Evolutionary conservation across 1,140 invertebrate genomes (phyloP), one percentile per base, ranked within the genome.

Genomic region (Protaetia brevitarsis): DNA sequence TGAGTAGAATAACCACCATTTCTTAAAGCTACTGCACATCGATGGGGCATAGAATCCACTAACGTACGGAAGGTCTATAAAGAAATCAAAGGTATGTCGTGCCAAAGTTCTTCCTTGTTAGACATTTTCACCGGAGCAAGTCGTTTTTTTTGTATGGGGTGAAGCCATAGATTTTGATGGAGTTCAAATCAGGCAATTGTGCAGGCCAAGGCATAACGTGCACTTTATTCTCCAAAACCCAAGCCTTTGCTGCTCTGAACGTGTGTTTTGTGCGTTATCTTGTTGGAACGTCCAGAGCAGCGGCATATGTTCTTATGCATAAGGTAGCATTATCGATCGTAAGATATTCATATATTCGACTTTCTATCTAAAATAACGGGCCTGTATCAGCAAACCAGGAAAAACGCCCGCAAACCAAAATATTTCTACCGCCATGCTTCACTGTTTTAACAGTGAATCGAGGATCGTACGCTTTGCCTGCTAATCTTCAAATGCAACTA

Each of bases 341-440:
- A 37, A 37, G 36, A 37, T 37, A 37, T n/a, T 37, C n/a, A n/a
- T n/a, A n/a, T n/a, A n/a, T n/a, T n/a, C n/a, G n/a, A n/a, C n/a
- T n/a, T n/a, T n/a, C n/a, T n/a, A n/a, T 11, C 3, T 13, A 37
- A 5, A 37, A 5, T 37, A 37, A 37, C 36, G 36, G 11, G 36
- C 36, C 11, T 37, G 36, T 37, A 37, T 13, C 36, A 37, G 36
- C n/a, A n/a, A n/a, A n/a, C n/a, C n/a, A n/a, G n/a, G n/a, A n/a
- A n/a, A n/a, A n/a, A n/a, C n/a, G n/a, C n/a, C n/a, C n/a, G n/a
- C n/a, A n/a, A n/a, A 34, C 3, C 67, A 16, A 6, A 11, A 45
- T 58, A 66, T 60, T 71, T 74, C 69, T 16, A 41, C 36, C 36
- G 36, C n/a, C 7, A 41, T 41, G 7, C n/a, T 41, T 41, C 6